Percentiles rank a stretch among this genome's conserved stretches.
These are phyloP conservation scores for Drosophila melanica DNA, from an alignment of 1,140 invertebrate species.

Conservation along the genomic window DNA sequence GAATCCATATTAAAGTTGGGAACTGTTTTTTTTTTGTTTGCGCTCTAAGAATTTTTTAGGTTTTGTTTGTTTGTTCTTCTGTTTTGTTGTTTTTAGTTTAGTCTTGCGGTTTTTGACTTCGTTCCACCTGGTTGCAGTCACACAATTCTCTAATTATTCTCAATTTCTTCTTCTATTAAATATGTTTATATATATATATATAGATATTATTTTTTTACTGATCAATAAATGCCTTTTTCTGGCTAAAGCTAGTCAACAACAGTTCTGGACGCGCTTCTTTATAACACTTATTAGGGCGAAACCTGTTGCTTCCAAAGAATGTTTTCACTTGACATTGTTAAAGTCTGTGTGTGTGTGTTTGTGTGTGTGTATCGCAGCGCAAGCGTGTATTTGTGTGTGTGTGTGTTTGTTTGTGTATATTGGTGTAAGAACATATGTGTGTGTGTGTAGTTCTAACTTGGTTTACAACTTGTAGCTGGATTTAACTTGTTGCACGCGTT, in stretches of 20 bases:
- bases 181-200: constrained; percentile 5
- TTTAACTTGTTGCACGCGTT: constrained; percentile 79
- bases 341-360: constrained; percentile 41
- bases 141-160: constrained; percentile 52
- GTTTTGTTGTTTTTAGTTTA: constrained; percentile 38
- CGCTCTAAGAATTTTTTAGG: neutral
- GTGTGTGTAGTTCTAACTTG: constrained; percentile 67
- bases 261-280: constrained; percentile 69
- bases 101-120: constrained; percentile 48
- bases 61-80: constrained; percentile 8
- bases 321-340: constrained; percentile 83
- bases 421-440: constrained; percentile 34
- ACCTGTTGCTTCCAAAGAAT: constrained; percentile 82
- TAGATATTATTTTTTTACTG: neutral
- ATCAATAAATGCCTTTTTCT: constrained; percentile 8
- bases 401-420: constrained; percentile 23
- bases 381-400: constrained; percentile 22
- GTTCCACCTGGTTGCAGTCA: constrained; percentile 74
- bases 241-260: constrained; percentile 26
- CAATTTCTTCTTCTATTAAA: constrained; percentile 5
- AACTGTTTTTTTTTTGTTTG: neutral
- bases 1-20: constrained; percentile 85
- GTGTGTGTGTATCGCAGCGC: constrained; percentile 22
- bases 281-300: constrained; percentile 77
- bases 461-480: constrained; percentile 73